Evolutionary conservation across 2,113 vertebrate genomes (phyloP).

Genomic region (Cyprinodon variegatus): DNA sequence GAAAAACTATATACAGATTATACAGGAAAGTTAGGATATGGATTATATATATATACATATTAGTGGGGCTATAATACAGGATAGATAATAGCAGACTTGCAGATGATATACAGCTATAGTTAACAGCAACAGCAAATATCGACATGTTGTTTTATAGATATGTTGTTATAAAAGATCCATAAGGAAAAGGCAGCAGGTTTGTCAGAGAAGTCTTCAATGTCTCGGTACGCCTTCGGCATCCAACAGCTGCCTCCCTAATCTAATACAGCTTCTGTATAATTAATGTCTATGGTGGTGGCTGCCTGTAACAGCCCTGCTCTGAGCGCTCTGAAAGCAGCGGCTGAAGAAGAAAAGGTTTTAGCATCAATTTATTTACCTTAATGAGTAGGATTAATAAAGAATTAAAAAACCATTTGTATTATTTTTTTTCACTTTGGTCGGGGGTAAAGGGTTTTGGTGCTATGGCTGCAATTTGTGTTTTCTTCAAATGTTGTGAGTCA

Average conservation of each 20-base stretch:
- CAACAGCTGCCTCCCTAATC: conserved; percentile 20
- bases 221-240: background rate
- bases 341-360: background rate
- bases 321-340: background rate
- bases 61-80: too few relatives aligned
- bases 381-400: background rate
- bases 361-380: background rate
- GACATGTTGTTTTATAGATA: background rate
- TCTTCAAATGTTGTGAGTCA: too few relatives aligned
- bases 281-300: conserved; percentile 31
- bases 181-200: background rate
- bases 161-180: background rate
- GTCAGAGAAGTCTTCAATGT: background rate
- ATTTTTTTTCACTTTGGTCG: background rate
- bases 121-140: background rate
- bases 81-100: too few relatives aligned
- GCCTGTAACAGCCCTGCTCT: conserved; percentile 10
- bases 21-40: too few relatives aligned
- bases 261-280: conserved; percentile 46
- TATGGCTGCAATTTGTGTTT: too few relatives aligned
- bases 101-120: too few relatives aligned
- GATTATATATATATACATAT: too few relatives aligned
- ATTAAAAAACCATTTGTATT: background rate
- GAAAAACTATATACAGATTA: too few relatives aligned
- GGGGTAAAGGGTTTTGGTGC: too few relatives aligned